These are phyloP conservation scores for Meliscaeva auricollis DNA, from an alignment of 2,888 invertebrate species.

Conservation along the genomic window DNA sequence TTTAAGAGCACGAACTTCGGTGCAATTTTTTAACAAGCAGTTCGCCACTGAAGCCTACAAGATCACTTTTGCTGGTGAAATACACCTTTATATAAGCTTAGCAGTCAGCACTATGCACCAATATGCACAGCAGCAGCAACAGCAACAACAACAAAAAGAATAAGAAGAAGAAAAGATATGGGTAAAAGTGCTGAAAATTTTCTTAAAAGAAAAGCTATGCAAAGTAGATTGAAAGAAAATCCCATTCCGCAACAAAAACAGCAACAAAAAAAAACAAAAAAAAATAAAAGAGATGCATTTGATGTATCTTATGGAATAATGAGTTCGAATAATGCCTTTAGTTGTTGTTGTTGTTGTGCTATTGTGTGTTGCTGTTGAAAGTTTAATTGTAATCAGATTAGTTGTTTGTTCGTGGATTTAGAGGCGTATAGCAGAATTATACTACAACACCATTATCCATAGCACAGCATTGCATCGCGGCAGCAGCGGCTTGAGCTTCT, in stretches of 20 bases:
- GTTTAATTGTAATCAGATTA: constrained; percentile 75
- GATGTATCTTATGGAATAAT: constrained; percentile 70
- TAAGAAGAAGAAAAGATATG: constrained; percentile 23
- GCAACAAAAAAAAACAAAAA: neutral
- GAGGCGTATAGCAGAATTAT: neutral
- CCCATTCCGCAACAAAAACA: constrained; percentile 33
- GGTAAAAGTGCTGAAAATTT: constrained; percentile 65
- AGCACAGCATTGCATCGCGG: neutral
- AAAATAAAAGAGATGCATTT: constrained; percentile 27
- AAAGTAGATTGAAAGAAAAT: constrained; percentile 29
- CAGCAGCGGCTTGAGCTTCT: constrained; percentile 10
- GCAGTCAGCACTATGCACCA: neutral
- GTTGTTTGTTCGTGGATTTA: constrained; percentile 31
- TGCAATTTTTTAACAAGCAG: too few relatives aligned
- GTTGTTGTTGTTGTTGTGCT: constrained; percentile 23
- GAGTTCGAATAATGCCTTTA: constrained; percentile 61
- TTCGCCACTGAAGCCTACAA: too few relatives aligned
- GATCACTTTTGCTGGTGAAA: neutral
- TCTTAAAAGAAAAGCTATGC: constrained; percentile 62
- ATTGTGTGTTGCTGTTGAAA: constrained; percentile 68
- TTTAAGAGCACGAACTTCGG: too few relatives aligned
- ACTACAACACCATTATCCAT: too few relatives aligned
- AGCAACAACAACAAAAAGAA: neutral
- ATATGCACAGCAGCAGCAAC: neutral
- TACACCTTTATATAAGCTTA: neutral